Conservation (phyloP, 1,140 invertebrate genomes). For the Radopholus similis region DNA sequence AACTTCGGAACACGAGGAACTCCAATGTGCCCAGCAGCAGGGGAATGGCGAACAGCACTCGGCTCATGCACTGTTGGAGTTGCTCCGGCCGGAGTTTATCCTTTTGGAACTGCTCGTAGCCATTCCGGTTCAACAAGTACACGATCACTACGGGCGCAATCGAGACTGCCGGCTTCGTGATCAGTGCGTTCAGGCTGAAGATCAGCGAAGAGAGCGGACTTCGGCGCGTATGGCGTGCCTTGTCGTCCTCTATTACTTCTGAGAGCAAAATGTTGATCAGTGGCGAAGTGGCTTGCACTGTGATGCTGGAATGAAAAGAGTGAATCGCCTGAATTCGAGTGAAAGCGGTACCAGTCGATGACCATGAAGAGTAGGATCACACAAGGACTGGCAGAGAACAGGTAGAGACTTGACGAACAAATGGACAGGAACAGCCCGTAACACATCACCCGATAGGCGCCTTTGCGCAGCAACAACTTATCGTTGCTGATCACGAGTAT, state of each 20-base stretch:
- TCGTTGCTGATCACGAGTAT: conserved; percentile 51
- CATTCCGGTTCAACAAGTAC: conserved; percentile 37
- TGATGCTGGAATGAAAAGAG: conserved; percentile 27
- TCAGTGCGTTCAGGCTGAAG: conserved; percentile 42
- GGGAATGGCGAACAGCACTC: conserved; percentile 30
- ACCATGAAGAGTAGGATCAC: conserved; percentile 56
- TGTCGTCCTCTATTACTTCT: conserved; percentile 58
- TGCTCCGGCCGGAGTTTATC: conserved; percentile 16
- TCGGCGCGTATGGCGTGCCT: conserved; percentile 33
- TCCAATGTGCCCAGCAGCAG: conserved; percentile 26
- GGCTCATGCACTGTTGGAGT: conserved; percentile 26
- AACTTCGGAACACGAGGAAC: conserved; percentile 28
- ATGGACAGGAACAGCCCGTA: conserved; percentile 35
- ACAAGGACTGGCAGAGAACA: conserved; percentile 39
- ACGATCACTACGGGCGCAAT: conserved; percentile 47
- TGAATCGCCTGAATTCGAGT: no score
- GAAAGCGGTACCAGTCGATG: conserved; percentile 51
- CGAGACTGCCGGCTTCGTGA: conserved; percentile 44
- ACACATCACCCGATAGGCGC: conserved; percentile 44
- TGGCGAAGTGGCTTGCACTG: conserved; percentile 51
- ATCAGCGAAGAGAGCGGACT: conserved; percentile 38
- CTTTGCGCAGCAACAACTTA: conserved; percentile 34
- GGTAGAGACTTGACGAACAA: conserved; percentile 39
- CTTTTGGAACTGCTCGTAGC: conserved; percentile 23
- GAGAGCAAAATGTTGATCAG: conserved; percentile 57